phyloP scores from a whole-genome alignment of 2,113 vertebrate species.

The Odobenus rosmarus region DNA sequence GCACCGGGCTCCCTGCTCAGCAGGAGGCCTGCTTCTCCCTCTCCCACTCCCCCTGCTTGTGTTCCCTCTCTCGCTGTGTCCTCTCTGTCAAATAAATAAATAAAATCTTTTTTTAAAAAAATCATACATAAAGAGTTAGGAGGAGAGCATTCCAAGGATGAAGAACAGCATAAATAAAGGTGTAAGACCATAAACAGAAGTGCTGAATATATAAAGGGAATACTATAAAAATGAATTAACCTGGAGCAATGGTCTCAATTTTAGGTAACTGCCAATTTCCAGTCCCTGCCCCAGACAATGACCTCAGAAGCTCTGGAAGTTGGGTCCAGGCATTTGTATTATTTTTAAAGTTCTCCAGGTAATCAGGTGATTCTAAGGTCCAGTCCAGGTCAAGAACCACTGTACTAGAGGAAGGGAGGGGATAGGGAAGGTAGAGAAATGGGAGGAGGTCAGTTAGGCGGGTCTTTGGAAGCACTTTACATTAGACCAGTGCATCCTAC shows the following conservation, averaged over 20 bases:
- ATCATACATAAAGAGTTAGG: neutral
- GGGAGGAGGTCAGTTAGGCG: neutral
- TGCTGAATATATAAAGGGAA: neutral
- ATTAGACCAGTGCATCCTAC: neutral
- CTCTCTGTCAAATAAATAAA: no score
- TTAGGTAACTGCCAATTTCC: neutral
- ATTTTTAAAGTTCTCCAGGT: neutral
- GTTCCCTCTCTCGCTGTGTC: no score
- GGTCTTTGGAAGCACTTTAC: neutral
- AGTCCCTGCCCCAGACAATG: neutral
- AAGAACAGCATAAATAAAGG: neutral
- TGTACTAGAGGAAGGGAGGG: neutral
- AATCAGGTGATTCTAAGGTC: neutral
- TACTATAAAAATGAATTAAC: neutral
- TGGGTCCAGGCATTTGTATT: neutral
- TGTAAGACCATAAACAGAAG: neutral
- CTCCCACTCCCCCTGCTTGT: no score
- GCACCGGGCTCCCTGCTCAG: no score
- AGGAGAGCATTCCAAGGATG: neutral
- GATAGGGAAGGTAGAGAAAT: neutral
- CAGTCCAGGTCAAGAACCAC: neutral
- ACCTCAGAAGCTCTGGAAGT: conserved; percentile 2
- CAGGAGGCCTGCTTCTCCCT: no score
- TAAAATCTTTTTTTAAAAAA: no score
- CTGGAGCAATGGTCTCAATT: neutral